A percentile compares a stretch with the other conserved stretches of the same genome.
These are phyloP conservation scores for Melanotaenia duboulayi DNA, from an alignment of 2,113 vertebrate species.

Conservation along the genomic window DNA sequence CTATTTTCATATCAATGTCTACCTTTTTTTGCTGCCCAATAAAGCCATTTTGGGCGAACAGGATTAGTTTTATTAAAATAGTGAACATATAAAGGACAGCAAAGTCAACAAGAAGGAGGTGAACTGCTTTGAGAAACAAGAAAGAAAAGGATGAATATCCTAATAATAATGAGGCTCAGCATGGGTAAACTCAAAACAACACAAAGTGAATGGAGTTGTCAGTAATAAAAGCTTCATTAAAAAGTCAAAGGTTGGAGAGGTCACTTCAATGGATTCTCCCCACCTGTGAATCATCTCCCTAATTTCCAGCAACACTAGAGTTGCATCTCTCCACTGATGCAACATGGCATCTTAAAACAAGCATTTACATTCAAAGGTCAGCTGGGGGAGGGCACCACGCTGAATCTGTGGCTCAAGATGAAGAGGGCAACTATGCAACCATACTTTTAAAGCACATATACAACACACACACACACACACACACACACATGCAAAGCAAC, in stretches of 20 bases:
- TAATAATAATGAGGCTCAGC: constrained; percentile 37
- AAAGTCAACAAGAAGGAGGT: constrained; percentile 7
- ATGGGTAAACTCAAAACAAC: constrained; percentile 65
- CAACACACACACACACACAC: constrained; percentile 22
- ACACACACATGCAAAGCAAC: background rate
- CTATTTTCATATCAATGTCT: too few species aligned
- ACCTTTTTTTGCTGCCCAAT: too few species aligned
- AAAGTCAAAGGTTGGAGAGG: constrained; percentile 74
- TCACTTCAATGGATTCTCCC: constrained; percentile 62
- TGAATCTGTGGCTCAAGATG: constrained; percentile 45
- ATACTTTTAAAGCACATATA: constrained; percentile 6
- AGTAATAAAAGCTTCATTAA: constrained; percentile 74
- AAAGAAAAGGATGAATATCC: background rate
- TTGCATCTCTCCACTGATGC: constrained; percentile 63
- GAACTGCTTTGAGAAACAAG: background rate
- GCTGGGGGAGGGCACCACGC: constrained; percentile 58
- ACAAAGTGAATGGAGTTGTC: constrained; percentile 65
- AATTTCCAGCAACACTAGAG: constrained; percentile 62
- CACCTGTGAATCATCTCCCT: constrained; percentile 72
- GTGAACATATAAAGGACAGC: background rate
- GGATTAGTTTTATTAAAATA: too few species aligned
- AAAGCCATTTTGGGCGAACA: too few species aligned
- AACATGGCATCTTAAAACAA: constrained; percentile 80
- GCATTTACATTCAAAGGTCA: constrained; percentile 82
- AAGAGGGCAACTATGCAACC: constrained; percentile 33